Base-by-base conservation (phyloP, 2,797 vertebrate genomes). In the Sebastes vulpes region DNA sequence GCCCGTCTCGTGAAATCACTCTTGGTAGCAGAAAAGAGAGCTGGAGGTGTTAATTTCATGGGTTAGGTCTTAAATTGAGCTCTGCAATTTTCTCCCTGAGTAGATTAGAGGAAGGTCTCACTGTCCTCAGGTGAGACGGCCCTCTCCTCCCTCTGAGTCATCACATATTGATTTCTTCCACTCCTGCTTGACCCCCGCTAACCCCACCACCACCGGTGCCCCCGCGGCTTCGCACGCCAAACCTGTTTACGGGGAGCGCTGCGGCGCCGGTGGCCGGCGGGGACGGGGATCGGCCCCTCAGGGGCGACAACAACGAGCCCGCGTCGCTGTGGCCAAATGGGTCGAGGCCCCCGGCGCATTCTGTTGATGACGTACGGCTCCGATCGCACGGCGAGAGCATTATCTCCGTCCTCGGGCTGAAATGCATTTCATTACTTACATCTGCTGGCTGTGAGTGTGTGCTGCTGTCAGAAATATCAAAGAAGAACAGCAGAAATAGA, bases 31-130 rank as follows among this genome's bases (percentile, higher is more conserved):
- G 84, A 94, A 95, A 92, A 90, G 88, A 94, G 91, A 92, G 95
- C 96, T 96, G 71, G 94, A 92, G 95, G 96, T 95, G 95, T 95
- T 97, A 93, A 97, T 97, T 97, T 97, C 95, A 96, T 96, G 96
- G 95, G 90, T 94, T 95, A 95, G 94, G 92, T 95, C 93, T 95
- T 96, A 96, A 96, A 96, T 95, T 95, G 93, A 95, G 95, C 94
- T 92, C 89, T 91, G 92, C 94, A 94, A 94, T 94, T 96, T 95
- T 95, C 92, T 93, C 83, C 84, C 92, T 77, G 90, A 95, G 95
- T 94, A 95, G 93, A 95, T 95, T 96, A 96, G 92, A 94, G 86
- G 93, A 92, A 92, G 91, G 92, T 93, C 86, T 95, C 26, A 82
- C 88, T 96, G 91, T 96, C 95, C 94, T 92, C 94, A 95, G 95